Evolutionary conservation across 2,797 vertebrate genomes (phyloP).

Genomic region (Xyrichtys novacula): DNA sequence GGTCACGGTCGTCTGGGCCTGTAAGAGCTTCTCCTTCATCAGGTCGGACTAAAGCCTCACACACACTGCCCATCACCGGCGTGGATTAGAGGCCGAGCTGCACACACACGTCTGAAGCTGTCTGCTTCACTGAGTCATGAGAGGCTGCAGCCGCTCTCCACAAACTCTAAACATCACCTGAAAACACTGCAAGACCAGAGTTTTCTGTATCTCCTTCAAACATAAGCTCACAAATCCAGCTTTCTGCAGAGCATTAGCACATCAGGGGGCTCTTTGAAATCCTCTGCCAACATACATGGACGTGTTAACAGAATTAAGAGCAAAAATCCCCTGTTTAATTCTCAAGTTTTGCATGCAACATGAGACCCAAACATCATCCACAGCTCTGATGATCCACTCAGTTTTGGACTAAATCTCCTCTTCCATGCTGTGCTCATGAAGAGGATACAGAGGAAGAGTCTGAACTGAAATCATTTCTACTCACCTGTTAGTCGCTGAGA

Average conservation of each 20-base stretch:
- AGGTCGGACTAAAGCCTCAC: constrained; percentile 51
- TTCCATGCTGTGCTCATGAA: neutral
- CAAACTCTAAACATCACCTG: constrained; percentile 33
- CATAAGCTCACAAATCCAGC: constrained; percentile 48
- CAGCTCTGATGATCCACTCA: neutral
- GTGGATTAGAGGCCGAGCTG: constrained; percentile 53
- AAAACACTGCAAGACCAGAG: constrained; percentile 11
- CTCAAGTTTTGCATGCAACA: constrained; percentile 15
- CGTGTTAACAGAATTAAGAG: constrained; percentile 42
- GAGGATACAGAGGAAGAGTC: no score
- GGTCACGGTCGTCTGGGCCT: constrained; percentile 40
- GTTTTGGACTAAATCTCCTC: neutral
- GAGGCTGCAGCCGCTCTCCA: constrained; percentile 5
- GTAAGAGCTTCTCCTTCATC: constrained; percentile 45
- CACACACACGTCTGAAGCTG: constrained; percentile 15
- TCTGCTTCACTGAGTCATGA: constrained; percentile 31
- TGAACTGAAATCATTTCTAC: neutral
- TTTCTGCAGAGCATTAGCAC: constrained; percentile 9
- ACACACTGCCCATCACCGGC: constrained; percentile 27
- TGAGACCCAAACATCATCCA: neutral
- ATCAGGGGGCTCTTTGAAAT: constrained; percentile 25
- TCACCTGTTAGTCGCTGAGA: constrained; percentile 18
- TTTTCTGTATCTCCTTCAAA: constrained; percentile 24
- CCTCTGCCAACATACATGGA: constrained; percentile 27
- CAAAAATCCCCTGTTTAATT: constrained; percentile 33